Conservation (phyloP, 2,797 vertebrate genomes). For the Euphonia xanthogaster region DNA sequence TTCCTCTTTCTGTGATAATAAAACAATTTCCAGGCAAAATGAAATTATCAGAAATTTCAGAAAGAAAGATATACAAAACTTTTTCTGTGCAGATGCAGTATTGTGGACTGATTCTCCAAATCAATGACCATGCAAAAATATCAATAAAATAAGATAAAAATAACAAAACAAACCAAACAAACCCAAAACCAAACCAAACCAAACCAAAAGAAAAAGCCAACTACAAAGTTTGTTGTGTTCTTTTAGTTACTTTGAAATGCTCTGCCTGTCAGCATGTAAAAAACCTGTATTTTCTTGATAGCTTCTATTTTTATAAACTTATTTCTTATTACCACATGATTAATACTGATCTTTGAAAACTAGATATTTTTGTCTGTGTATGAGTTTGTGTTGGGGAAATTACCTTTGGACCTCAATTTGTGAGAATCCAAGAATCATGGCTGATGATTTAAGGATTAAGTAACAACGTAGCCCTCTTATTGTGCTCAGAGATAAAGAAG, state of each 20-base stretch:
- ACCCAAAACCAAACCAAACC: not conserved
- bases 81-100: not conserved
- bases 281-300: not conserved
- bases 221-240: fast-evolving
- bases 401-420: not conserved
- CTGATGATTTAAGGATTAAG: not conserved
- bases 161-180: not conserved
- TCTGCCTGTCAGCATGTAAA: not conserved
- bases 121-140: not conserved
- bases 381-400: not conserved
- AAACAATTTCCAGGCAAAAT: not conserved
- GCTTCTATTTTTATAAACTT: not conserved
- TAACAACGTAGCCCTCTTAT: not conserved
- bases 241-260: not conserved
- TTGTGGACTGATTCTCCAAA: not conserved
- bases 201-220: too few species aligned
- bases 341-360: not conserved
- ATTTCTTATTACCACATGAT: not conserved
- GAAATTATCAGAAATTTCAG: not conserved
- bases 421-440: not conserved
- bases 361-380: not conserved
- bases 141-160: not conserved
- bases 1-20: not conserved
- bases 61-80: not conserved
- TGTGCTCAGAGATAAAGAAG: not conserved